Conservation (phyloP, 1,140 invertebrate genomes). For the Dreissena polymorpha region DNA sequence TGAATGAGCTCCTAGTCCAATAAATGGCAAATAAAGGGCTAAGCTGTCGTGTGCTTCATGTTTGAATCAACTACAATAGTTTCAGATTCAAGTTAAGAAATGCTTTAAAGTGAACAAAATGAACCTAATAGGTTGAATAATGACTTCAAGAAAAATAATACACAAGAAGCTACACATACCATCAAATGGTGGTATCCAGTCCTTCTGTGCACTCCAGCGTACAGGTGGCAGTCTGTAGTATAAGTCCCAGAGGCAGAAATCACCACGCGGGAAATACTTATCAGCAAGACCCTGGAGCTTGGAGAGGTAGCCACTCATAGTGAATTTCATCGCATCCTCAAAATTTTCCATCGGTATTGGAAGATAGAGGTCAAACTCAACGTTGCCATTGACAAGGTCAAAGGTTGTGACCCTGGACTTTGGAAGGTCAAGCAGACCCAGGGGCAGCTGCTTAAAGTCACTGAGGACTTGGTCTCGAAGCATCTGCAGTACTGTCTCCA, state of each 20-base stretch:
- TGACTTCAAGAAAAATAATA: too few relatives aligned
- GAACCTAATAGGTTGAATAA: too few relatives aligned
- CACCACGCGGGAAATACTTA: constrained; percentile 59
- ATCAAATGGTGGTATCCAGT: constrained; percentile 75
- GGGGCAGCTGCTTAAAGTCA: constrained; percentile 65
- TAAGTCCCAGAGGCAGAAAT: constrained; percentile 63
- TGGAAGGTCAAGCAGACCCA: constrained; percentile 64
- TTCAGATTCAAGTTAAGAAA: too few relatives aligned
- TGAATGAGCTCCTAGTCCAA: too few relatives aligned
- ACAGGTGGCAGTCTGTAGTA: constrained; percentile 73
- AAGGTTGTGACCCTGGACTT: constrained; percentile 84
- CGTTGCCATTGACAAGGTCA: constrained; percentile 88
- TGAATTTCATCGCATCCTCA: constrained; percentile 86
- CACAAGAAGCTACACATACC: constrained; percentile 55
- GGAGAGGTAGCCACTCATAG: constrained; percentile 51
- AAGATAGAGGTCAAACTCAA: constrained; percentile 91
- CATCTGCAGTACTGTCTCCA: constrained; percentile 54
- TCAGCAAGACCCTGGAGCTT: constrained; percentile 21
- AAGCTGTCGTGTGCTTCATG: too few relatives aligned
- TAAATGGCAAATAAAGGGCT: too few relatives aligned
- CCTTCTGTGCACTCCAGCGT: constrained; percentile 54
- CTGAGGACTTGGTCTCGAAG: constrained; percentile 60
- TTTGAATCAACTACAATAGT: too few relatives aligned
- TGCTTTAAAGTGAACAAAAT: too few relatives aligned
- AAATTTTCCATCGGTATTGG: constrained; percentile 95